Evolutionary conservation across 2,113 vertebrate species (phyloP), one percentile per base, ranked within the genome.

Genomic region (Pelvicachromis taeniatus): DNA sequence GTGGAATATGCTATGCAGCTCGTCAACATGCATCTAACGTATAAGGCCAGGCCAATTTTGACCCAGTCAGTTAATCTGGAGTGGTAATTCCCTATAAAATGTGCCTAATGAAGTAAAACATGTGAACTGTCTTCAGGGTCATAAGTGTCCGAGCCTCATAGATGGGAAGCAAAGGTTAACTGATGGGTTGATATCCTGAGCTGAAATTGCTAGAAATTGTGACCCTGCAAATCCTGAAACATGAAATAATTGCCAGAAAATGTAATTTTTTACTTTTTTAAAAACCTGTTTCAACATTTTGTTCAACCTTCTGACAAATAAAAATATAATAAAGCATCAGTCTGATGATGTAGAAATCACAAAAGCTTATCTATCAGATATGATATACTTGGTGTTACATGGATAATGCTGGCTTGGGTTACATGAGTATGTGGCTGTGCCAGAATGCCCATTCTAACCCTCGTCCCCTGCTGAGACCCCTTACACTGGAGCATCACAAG

Each of bases 341-440:
- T 63, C 6, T 63, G 38, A 38, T 21, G 59, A 21, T 38, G 11
- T 13, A 38, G 19, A 65, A 33, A 65, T 38, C 19, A 65, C 6
- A 65, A 65, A 8, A 65, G 38, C 31, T 5, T 31, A 31, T 31
- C 5, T 31, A 31, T 31, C 31, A 31, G 31, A 31, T 6, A 31
- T 31, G 31, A 31, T 31, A 31, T 4, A 31, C 33, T 65, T 65
- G 59, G 33, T 38, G 59, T 38, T 63, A 21, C 59, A 38, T 31
- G 0, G 10, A 50, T 75, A 48, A 48, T 19, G 23, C 68, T 0
- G 2, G 68, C 17, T 45, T 21, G 0, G 21, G 5, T 8, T 8
- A 33, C 16, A 48, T 8, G 26, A 75, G 3, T 13, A 52, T n/a
- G 26, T 50, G 70, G 45, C 10, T 52, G 10, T n/a, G 17, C 17